Conservation (phyloP, 2,797 vertebrate species). For the Lophius americanus region DNA sequence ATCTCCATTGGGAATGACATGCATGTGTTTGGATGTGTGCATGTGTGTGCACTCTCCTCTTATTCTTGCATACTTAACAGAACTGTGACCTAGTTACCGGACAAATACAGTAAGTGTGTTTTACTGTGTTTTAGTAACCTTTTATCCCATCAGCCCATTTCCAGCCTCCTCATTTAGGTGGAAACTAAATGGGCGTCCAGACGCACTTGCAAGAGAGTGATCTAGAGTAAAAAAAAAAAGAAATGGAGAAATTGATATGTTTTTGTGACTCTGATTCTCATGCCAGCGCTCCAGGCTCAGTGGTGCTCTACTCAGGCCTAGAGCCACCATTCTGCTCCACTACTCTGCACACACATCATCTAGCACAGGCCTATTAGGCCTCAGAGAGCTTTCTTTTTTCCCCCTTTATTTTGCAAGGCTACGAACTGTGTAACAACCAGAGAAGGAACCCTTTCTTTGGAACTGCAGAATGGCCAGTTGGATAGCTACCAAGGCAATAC, state of each 20-base stretch:
- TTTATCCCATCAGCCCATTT: slow-evolving; percentile 40
- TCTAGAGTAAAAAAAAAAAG: slow-evolving; percentile 22
- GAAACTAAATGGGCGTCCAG: slow-evolving; percentile 44
- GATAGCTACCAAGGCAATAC: slow-evolving; percentile 29
- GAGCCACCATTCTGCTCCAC: slow-evolving; percentile 68
- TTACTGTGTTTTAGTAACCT: slow-evolving; percentile 78
- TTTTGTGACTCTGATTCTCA: slow-evolving; percentile 45
- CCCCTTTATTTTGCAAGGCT: too few relatives aligned
- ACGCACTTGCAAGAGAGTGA: slow-evolving; percentile 33
- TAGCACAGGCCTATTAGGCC: slow-evolving; percentile 27
- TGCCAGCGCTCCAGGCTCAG: slow-evolving; percentile 69
- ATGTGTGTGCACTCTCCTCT: slow-evolving; percentile 49
- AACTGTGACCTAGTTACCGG: slow-evolving; percentile 83
- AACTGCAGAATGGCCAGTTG: slow-evolving; percentile 43
- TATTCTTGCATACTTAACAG: slow-evolving; percentile 83
- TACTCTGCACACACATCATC: slow-evolving; percentile 47
- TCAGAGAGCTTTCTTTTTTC: slow-evolving; percentile 2
- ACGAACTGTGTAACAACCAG: slow-evolving; percentile 20
- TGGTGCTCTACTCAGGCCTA: slow-evolving; percentile 65
- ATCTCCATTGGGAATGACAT: not conserved
- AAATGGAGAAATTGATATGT: slow-evolving; percentile 37
- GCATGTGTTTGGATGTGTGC: slow-evolving; percentile 22
- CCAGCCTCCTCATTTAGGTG: slow-evolving; percentile 48
- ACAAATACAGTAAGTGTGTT: slow-evolving; percentile 81
- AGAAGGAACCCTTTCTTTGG: slow-evolving; percentile 23